Conservation (phyloP, 2,888 invertebrate species). For the Oscheius myriophilus region DNA sequence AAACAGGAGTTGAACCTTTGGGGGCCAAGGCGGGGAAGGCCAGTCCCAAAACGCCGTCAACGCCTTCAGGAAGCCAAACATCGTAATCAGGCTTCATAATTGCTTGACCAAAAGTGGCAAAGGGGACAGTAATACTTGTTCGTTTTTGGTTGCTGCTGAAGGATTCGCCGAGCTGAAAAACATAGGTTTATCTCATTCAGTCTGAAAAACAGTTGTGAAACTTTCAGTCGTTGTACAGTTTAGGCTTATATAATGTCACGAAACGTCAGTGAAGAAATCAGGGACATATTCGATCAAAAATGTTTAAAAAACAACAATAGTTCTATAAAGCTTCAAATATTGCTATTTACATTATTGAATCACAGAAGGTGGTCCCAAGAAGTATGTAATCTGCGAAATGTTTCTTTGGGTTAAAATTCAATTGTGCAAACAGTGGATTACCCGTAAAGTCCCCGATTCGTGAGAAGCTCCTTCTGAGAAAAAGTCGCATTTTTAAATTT, state of each 20-base stretch:
- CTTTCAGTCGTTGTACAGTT: not conserved
- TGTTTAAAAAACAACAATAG: too few species aligned
- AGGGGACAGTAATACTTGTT: conserved; percentile 7
- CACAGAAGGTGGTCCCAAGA: too few species aligned
- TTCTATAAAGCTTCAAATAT: too few species aligned
- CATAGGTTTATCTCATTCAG: not conserved
- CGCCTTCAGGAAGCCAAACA: not conserved
- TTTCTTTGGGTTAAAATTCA: too few species aligned
- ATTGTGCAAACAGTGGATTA: too few species aligned
- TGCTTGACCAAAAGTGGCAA: conserved; percentile 25
- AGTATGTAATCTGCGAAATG: too few species aligned
- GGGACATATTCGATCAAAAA: too few species aligned
- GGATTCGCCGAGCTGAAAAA: conserved; percentile 19
- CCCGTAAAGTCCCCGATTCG: too few species aligned
- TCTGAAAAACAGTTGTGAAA: not conserved
- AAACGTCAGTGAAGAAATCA: not conserved
- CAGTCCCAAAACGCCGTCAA: conserved; percentile 29
- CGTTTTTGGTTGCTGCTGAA: not conserved
- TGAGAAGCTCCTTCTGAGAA: too few species aligned
- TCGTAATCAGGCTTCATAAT: conserved; percentile 8
- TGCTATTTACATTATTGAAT: too few species aligned
- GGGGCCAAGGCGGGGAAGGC: conserved; percentile 9
- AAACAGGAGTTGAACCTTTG: conserved; percentile 3
- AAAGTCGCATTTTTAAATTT: too few species aligned
- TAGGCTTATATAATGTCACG: conserved; percentile 1